Percentiles rank a stretch among this genome's conserved stretches.
These are phyloP conservation scores for Aphaenogaster ashmeadi DNA, from an alignment of 1,140 invertebrate genomes.

Conservation along the genomic window DNA sequence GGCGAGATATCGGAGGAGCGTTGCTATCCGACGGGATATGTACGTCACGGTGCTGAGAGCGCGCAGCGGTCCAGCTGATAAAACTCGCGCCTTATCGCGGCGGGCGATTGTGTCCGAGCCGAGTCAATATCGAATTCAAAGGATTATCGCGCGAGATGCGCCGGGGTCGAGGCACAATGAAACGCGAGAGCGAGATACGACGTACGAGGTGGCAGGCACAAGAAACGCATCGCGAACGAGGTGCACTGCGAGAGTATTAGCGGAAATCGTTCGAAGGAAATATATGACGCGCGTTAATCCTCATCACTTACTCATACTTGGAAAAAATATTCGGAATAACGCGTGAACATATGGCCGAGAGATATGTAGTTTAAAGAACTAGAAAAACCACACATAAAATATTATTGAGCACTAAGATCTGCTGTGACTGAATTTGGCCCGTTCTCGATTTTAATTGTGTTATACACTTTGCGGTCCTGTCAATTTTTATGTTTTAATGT, in stretches of 20 bases:
- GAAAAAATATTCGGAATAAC: background rate
- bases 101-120: constrained; percentile 39
- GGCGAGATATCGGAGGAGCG: background rate
- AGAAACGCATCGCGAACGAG: background rate
- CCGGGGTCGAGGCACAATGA: constrained; percentile 32
- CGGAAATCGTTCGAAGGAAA: background rate
- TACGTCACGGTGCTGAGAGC: background rate
- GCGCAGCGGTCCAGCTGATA: constrained; percentile 40
- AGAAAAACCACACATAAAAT: no score
- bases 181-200: constrained; percentile 13
- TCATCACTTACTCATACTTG: no score
- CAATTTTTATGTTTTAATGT: no score
- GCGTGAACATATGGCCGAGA: no score
- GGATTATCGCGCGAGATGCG: constrained; percentile 52
- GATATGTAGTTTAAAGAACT: background rate
- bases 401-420: no score
- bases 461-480: no score
- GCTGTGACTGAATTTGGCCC: no score
- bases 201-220: background rate
- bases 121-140: constrained; percentile 55
- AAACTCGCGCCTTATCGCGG: constrained; percentile 30
- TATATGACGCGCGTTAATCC: background rate
- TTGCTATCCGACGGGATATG: background rate
- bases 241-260: background rate
- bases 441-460: no score